Conservation (phyloP, 2,888 invertebrate genomes). For the Iselma pallidipennis region DNA sequence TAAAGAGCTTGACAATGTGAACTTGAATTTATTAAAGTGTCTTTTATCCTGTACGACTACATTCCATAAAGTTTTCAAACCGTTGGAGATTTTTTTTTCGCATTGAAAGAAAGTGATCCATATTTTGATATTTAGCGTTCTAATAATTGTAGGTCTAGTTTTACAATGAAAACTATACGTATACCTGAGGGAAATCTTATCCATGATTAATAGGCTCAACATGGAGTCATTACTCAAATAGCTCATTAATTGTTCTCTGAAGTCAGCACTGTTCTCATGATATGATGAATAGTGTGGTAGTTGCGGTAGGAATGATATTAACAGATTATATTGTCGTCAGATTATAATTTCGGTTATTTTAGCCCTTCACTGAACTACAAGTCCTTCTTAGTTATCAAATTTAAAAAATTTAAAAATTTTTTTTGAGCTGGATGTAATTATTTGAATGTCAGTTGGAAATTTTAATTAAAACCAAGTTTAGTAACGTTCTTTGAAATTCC, state of each 20-base stretch:
- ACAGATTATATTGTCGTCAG: no score
- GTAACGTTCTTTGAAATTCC: neutral
- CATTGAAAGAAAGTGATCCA: no score
- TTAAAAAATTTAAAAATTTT: neutral
- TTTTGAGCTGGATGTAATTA: neutral
- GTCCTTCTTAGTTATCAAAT: neutral
- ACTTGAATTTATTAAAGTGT: no score
- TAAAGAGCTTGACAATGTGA: no score
- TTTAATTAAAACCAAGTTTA: neutral
- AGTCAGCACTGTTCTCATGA: neutral
- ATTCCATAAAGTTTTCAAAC: no score
- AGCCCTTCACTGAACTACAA: no score
- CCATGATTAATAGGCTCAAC: neutral
- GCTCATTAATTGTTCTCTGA: neutral
- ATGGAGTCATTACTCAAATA: neutral
- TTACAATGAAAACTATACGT: no score
- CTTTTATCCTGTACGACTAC: no score
- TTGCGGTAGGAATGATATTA: neutral
- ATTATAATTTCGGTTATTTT: no score
- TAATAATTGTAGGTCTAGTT: no score
- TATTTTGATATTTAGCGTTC: no score
- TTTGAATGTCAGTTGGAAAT: neutral
- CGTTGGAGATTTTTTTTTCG: no score
- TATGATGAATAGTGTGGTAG: neutral
- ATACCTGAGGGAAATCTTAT: neutral